A percentile compares a stretch with the other conserved stretches of the same genome.
These are phyloP conservation scores for Synergus umbraculus DNA, from an alignment of 2,888 invertebrate species.

Conservation along the genomic window DNA sequence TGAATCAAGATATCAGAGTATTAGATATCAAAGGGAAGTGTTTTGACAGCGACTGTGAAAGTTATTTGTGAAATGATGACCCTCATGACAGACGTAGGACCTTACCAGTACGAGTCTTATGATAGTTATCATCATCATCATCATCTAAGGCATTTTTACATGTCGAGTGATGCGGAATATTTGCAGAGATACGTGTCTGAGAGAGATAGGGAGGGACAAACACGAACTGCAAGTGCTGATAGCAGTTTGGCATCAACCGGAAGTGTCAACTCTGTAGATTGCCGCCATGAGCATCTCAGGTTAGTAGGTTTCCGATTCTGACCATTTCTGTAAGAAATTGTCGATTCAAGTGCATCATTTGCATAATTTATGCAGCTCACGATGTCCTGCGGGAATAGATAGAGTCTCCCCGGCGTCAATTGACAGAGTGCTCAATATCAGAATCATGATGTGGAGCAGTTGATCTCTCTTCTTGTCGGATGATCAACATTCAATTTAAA, in stretches of 20 bases:
- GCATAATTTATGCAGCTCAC: conserved; percentile 22
- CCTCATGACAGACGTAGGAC: conserved; percentile 74
- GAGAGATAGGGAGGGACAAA: conserved; percentile 63
- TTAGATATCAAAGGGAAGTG: conserved; percentile 20
- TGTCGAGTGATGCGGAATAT: conserved; percentile 61
- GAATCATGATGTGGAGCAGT: background rate
- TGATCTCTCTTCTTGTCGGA: background rate
- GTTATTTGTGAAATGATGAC: conserved; percentile 72
- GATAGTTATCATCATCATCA: conserved; percentile 65
- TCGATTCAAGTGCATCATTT: background rate
- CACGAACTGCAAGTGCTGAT: conserved; percentile 66
- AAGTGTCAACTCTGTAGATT: conserved; percentile 61
- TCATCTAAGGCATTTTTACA: conserved; percentile 58
- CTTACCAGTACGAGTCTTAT: conserved; percentile 69
- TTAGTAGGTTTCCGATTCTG: conserved; percentile 48
- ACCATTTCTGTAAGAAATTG: conserved; percentile 43
- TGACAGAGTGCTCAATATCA: conserved; percentile 19
- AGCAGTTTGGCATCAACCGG: conserved; percentile 59
- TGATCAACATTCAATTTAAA: background rate
- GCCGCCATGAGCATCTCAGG: conserved; percentile 66
- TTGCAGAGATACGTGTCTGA: conserved; percentile 59
- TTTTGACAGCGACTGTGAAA: conserved; percentile 14
- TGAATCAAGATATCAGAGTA: background rate
- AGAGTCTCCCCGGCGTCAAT: background rate
- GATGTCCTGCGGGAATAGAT: conserved; percentile 6